Evolutionary conservation across 2,888 invertebrate species (phyloP), one percentile per base, ranked within the genome.

Genomic region (Melinaea menophilus): DNA sequence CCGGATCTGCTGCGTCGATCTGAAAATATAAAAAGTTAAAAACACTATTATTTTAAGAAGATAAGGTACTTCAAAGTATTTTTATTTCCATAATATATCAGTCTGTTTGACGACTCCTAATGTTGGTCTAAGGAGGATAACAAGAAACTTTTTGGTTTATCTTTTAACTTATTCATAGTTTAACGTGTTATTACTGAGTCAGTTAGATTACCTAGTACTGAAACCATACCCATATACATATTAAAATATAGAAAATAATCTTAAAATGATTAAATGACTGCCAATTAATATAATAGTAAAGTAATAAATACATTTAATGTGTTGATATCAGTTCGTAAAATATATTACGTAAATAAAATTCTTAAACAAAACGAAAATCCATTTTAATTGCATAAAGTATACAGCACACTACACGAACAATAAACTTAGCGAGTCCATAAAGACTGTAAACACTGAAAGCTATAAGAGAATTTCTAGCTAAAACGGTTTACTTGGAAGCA

Each of bases 391-490:
- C 61, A 58, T 48, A 55, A 48, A 60, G 55, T 59, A 62, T 61
- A 61, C 56, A 66, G 65, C 65, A 66, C 67, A 58, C 68, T 70
- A 69, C 69, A 69, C 70, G 66, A 69, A 71, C 74, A 74, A 78
- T 84, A 85, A 86, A 85, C 75, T 84, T 80, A 80, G 82, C 79
- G 75, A 79, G 73, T 76, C 76, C 75, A 82, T 85, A 82, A 84
- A 82, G 75, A 70, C 76, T 75, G 79, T 79, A 78, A 82, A 82
- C 78, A 79, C 74, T 75, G 74, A 75, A 78, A 77, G 79, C 78
- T 77, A 76, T 82, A 80, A 79, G 78, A 75, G 73, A 78, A 79
- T 65, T 80, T 79, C 76, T 75, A 78, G 74, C 81, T 81, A 77
- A 81, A 81, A 73, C 77, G 76, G 71, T 74, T 76, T 80, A 82